Evolutionary conservation across 2,888 invertebrate species (phyloP).

Genomic region (Fragum fragum): DNA sequence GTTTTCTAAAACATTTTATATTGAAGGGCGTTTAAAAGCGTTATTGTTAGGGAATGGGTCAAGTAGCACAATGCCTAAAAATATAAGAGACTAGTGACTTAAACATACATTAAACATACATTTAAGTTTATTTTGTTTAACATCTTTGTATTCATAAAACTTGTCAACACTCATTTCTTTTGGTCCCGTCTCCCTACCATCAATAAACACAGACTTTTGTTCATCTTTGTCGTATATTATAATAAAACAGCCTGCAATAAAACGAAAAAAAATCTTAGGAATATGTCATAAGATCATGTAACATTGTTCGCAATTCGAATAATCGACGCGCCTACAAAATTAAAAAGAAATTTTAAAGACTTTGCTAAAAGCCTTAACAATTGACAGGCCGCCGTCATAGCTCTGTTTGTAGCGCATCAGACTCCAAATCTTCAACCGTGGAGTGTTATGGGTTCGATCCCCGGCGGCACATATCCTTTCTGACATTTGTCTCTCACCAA

Average conservation of each 20-base stretch:
- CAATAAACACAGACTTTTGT: conserved; percentile 86
- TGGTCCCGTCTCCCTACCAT: conserved; percentile 93
- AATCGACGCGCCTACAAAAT: background rate
- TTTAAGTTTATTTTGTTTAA: background rate
- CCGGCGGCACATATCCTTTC: too few species aligned
- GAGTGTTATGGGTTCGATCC: too few species aligned
- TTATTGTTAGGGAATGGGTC: too few species aligned
- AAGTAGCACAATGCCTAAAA: too few species aligned
- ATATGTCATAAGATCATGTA: background rate
- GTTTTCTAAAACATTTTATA: too few species aligned
- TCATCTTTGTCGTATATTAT: conserved; percentile 67
- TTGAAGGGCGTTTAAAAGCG: too few species aligned
- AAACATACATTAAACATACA: too few species aligned
- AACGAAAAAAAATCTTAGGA: background rate
- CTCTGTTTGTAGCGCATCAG: too few species aligned
- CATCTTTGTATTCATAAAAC: conserved; percentile 69
- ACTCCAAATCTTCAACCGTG: too few species aligned
- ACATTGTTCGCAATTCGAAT: too few species aligned
- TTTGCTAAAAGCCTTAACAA: background rate
- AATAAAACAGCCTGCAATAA: conserved; percentile 72
- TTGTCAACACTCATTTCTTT: conserved; percentile 89
- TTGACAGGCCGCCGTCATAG: background rate
- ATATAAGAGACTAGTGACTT: too few species aligned
- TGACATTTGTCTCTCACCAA: too few species aligned
- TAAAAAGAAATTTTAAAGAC: background rate